Conservation (phyloP, 2,888 invertebrate species). For the Anticlea derivata region DNA sequence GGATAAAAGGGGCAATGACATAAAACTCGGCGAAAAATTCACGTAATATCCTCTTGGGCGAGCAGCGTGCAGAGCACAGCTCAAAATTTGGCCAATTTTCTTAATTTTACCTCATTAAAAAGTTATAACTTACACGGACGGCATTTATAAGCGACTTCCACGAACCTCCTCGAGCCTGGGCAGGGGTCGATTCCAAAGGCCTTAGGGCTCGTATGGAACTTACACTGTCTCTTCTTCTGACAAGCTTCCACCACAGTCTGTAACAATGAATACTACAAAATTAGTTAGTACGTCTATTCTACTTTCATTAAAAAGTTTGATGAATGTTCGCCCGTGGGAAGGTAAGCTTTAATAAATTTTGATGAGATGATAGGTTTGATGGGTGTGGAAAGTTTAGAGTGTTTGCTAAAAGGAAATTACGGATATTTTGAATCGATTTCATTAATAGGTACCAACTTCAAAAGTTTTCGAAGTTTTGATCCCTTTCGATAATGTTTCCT, state of each 20-base stretch:
- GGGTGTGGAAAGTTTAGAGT: slow-evolving; percentile 17
- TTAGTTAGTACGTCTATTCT: slow-evolving; percentile 72
- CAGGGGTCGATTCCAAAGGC: slow-evolving; percentile 96
- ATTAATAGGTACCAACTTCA: slow-evolving; percentile 1
- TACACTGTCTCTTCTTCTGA: slow-evolving; percentile 96
- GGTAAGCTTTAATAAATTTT: slow-evolving; percentile 12
- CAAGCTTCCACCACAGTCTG: slow-evolving; percentile 97
- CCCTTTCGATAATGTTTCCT: slow-evolving; percentile 13
- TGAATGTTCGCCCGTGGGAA: slow-evolving; percentile 11
- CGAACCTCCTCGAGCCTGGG: slow-evolving; percentile 95
- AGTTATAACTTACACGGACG: slow-evolving; percentile 92
- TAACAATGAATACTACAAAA: slow-evolving; percentile 91
- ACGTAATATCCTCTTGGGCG: slow-evolving; percentile 5
- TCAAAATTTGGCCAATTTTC: slow-evolving; percentile 19
- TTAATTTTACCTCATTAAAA: slow-evolving; percentile 30
- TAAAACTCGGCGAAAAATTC: slow-evolving; percentile 19
- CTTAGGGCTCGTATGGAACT: slow-evolving; percentile 94
- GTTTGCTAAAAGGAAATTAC: slow-evolving; percentile 13
- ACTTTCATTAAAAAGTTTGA: slow-evolving; percentile 29
- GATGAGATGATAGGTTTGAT: slow-evolving; percentile 12
- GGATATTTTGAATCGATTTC: slow-evolving; percentile 9
- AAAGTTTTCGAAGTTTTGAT: slow-evolving; percentile 9
- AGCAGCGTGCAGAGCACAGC: slow-evolving; percentile 7
- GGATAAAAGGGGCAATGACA: slow-evolving; percentile 22
- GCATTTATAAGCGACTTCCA: slow-evolving; percentile 98